These are phyloP conservation scores for Passer domesticus DNA, from an alignment of 2,113 vertebrate genomes.

Conservation along the genomic window DNA sequence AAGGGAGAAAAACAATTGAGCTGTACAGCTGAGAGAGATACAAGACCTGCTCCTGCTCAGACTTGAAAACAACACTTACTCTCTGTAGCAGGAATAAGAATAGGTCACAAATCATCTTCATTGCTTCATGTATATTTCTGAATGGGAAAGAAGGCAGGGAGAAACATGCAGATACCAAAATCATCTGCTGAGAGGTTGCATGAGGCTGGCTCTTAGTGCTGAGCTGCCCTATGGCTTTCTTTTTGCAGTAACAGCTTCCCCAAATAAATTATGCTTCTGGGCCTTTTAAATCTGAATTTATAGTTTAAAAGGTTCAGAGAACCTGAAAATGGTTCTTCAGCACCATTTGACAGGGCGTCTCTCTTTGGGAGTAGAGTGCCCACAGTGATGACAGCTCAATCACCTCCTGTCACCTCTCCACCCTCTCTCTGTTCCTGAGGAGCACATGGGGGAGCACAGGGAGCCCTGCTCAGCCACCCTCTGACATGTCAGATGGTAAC, in stretches of 20 bases:
- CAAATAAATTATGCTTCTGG: not conserved
- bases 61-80: not conserved
- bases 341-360: not conserved
- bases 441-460: rapidly evolving
- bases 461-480: rapidly evolving
- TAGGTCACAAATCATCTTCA: not conserved
- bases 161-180: not conserved
- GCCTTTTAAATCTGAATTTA: not conserved
- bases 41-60: not conserved
- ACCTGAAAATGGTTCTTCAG: not conserved
- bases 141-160: not conserved
- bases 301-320: not conserved
- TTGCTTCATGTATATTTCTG: not conserved
- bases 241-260: not conserved
- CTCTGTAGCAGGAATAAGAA: not conserved
- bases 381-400: not conserved
- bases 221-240: not conserved
- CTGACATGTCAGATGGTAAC: not conserved
- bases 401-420: not conserved
- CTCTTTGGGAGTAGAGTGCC: not conserved
- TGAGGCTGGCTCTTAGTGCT: not conserved
- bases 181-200: not conserved
- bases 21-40: not conserved
- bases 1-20: not conserved
- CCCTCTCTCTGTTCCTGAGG: not conserved